Base-by-base conservation (phyloP, 2,797 vertebrate species). In the Takifugu ocellatus region DNA sequence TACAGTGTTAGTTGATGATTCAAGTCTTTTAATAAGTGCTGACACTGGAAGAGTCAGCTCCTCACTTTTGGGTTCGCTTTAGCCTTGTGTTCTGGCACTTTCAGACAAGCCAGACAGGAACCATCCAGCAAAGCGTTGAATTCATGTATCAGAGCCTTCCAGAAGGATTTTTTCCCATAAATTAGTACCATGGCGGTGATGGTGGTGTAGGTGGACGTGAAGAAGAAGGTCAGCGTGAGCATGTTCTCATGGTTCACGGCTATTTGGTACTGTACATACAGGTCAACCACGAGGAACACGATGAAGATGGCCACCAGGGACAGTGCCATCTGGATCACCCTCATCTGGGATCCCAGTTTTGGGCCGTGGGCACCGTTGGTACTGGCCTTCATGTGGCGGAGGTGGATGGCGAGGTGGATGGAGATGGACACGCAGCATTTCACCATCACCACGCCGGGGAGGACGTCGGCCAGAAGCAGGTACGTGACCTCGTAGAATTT, bases 391-490 rank as follows among this genome's bases (percentile, higher is more conserved):
- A 92, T 90, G 77, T 88, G 72, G 3, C 29, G 84, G n/a, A 92
- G 89, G 52, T 93, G 91, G 42, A 84, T 65, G 25, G 70, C 75
- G 58, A 91, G 68, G 66, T 92, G 89, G 51, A 87, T 17, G 0
- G 87, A 86, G 71, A 92, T 90, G 55, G 92, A 93, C 64, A 92
- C 62, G 81, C 91, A 91, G 74, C 87, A 86, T 68, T 92, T 92
- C 0, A 87, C 49, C 89, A 91, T 90, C 43, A 93, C 2, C 55
- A 88, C 4, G 2, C 89, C 89, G 0, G 92, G 92, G 43, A 91
- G 45, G 0, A 92, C 68, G 16, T 92, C 90, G 0, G 88, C 50
- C 1, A 87, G 52, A 29, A 92, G 5, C 27, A 91, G 68, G 8
- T 83, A 85, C n/a, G 85, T 43, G 17, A 47, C 63, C 8, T 88